Evolutionary conservation across 2,888 invertebrate genomes (phyloP).

Genomic region (Orchesellides sinensis): DNA sequence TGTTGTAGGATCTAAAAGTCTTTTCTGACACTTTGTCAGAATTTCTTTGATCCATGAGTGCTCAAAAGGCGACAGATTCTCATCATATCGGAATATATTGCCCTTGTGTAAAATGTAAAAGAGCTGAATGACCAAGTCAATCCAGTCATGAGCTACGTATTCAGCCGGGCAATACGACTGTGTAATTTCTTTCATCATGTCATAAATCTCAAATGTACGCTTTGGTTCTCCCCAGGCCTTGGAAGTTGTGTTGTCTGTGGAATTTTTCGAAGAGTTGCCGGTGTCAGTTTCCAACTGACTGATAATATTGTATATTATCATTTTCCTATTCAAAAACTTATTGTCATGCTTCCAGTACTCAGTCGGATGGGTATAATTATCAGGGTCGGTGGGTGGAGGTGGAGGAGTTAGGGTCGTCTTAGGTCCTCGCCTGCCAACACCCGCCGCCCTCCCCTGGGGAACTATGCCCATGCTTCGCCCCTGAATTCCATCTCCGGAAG

Average conservation of each 20-base stretch:
- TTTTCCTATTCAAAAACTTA: slow-evolving; percentile 67
- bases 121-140: slow-evolving; percentile 59
- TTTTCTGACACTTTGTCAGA: slow-evolving; percentile 47
- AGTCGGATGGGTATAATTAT: slow-evolving; percentile 49
- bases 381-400: not conserved
- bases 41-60: slow-evolving; percentile 69
- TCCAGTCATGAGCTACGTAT: slow-evolving; percentile 64
- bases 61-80: slow-evolving; percentile 55
- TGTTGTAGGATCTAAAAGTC: not conserved
- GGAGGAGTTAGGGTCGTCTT: not conserved
- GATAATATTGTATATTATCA: slow-evolving; percentile 67
- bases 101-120: slow-evolving; percentile 70
- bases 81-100: slow-evolving; percentile 66
- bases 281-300: slow-evolving; percentile 38
- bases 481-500: not conserved
- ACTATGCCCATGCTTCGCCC: not conserved
- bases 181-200: slow-evolving; percentile 67
- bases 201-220: slow-evolving; percentile 64
- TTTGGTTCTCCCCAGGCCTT: slow-evolving; percentile 63
- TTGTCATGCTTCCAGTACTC: slow-evolving; percentile 69
- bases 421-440: not conserved
- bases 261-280: not conserved
- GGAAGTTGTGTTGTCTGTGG: not conserved
- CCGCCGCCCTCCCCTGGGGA: not conserved
- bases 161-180: slow-evolving; percentile 56